A percentile compares a stretch with the other conserved stretches of the same genome.
phyloP scores from a whole-genome alignment of 2,797 vertebrate genomes.

The Enteromius unitaeniatus region DNA sequence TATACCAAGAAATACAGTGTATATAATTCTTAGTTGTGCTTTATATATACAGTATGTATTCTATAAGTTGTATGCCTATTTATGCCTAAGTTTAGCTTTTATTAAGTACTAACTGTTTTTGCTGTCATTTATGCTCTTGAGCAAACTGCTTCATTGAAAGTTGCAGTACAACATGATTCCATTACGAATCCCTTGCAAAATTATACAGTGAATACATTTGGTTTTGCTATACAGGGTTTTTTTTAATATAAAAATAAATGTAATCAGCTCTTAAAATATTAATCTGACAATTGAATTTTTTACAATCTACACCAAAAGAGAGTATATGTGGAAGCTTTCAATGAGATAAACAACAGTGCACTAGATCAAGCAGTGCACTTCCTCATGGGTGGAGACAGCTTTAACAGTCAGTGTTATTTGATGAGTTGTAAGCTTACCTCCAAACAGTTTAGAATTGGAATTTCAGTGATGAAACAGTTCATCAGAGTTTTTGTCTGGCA shows the following conservation, averaged over 20 bases:
- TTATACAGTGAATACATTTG: neutral
- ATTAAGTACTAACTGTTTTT: neutral
- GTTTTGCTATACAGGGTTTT: neutral
- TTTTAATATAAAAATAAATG: conserved; percentile 49
- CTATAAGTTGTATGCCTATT: no score
- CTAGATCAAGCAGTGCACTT: conserved; percentile 64
- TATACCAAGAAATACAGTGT: no score
- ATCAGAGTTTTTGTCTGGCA: conserved; percentile 54
- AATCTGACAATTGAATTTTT: conserved; percentile 71
- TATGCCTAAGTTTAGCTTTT: no score
- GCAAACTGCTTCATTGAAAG: neutral
- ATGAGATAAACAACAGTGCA: conserved; percentile 33
- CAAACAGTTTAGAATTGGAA: conserved; percentile 66
- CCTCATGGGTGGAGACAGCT: conserved; percentile 57
- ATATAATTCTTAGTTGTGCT: no score
- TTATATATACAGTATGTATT: no score
- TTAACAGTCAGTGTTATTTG: conserved; percentile 71
- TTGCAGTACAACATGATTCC: neutral
- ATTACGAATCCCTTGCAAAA: neutral
- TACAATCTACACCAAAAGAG: conserved; percentile 59
- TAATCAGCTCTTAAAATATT: conserved; percentile 61
- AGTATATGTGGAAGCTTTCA: conserved; percentile 67
- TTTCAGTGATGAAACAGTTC: conserved; percentile 66
- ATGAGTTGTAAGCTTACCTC: conserved; percentile 72
- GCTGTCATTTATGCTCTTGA: neutral